Percentiles rank a stretch among this genome's conserved stretches.
Evolutionary conservation across 2,113 vertebrate genomes (phyloP).

Genomic region (Stigmatopora argus): DNA sequence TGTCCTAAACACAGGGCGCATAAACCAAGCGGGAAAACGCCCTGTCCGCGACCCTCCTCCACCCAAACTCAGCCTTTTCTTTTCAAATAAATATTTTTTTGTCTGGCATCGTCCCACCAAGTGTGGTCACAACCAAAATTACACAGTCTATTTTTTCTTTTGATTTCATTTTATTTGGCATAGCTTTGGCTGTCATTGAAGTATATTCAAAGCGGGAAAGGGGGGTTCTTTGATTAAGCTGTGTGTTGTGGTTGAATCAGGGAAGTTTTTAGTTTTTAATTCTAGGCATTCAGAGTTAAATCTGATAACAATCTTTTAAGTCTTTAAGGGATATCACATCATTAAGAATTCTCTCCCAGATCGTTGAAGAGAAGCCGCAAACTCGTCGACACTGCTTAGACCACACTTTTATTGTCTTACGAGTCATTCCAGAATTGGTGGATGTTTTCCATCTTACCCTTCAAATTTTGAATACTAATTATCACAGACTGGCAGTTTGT

Average conservation of each 20-base stretch:
- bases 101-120: slow-evolving; percentile 1
- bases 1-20: slow-evolving; percentile 3
- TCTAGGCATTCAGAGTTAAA: neutral
- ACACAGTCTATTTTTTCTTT: slow-evolving; percentile 4
- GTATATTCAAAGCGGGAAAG: slow-evolving; percentile 1
- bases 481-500: too few relatives aligned
- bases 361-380: too few relatives aligned
- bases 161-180: slow-evolving; percentile 1
- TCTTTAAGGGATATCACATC: too few relatives aligned
- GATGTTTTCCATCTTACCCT: too few relatives aligned
- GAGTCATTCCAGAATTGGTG: too few relatives aligned
- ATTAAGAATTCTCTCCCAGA: too few relatives aligned
- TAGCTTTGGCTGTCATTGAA: neutral
- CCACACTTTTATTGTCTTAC: too few relatives aligned
- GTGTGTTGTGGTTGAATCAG: neutral
- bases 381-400: too few relatives aligned
- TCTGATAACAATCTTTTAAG: neutral
- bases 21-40: neutral
- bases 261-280: neutral
- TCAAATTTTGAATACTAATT: too few relatives aligned
- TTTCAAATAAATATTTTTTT: slow-evolving; percentile 1
- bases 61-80: neutral
- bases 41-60: neutral
- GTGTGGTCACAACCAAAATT: slow-evolving; percentile 6
- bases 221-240: neutral